phyloP scores from a whole-genome alignment of 2,888 invertebrate genomes.

The Eucera pruinosa region DNA sequence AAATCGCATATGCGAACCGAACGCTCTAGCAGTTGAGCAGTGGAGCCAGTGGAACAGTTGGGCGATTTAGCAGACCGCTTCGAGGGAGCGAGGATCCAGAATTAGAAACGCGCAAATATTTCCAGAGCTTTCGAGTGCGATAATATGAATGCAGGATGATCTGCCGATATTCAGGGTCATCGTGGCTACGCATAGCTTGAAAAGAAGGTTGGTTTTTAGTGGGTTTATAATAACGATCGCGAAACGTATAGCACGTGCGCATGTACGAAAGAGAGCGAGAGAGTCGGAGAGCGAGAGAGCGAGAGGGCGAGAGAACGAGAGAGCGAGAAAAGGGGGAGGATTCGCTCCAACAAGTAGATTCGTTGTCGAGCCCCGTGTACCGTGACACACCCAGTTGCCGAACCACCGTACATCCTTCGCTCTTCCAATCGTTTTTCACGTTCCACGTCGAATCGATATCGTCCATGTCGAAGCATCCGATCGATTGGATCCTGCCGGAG shows the following conservation, averaged over 20 bases:
- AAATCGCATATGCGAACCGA: no score
- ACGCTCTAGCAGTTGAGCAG: no score
- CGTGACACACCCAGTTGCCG: slow-evolving; percentile 32
- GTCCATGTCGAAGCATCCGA: neutral
- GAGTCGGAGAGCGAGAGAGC: slow-evolving; percentile 6
- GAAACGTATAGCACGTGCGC: slow-evolving; percentile 39
- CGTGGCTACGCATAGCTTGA: slow-evolving; percentile 58
- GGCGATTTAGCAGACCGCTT: no score
- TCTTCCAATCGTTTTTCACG: neutral
- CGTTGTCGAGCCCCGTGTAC: neutral
- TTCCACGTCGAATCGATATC: slow-evolving; percentile 6
- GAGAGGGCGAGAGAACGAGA: neutral
- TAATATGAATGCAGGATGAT: slow-evolving; percentile 54
- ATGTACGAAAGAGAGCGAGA: slow-evolving; percentile 41
- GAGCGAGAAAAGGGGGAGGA: neutral
- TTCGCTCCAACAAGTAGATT: slow-evolving; percentile 35
- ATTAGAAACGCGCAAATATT: neutral
- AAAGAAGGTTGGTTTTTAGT: slow-evolving; percentile 48
- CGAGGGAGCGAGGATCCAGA: neutral
- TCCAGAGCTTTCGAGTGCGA: slow-evolving; percentile 4
- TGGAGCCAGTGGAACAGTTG: no score
- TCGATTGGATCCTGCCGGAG: neutral
- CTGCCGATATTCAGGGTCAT: slow-evolving; percentile 37
- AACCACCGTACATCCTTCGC: neutral
- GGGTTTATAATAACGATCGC: slow-evolving; percentile 43